Evolutionary conservation across 2,113 vertebrate genomes (phyloP).

Genomic region (Dipodomys ordii): DNA sequence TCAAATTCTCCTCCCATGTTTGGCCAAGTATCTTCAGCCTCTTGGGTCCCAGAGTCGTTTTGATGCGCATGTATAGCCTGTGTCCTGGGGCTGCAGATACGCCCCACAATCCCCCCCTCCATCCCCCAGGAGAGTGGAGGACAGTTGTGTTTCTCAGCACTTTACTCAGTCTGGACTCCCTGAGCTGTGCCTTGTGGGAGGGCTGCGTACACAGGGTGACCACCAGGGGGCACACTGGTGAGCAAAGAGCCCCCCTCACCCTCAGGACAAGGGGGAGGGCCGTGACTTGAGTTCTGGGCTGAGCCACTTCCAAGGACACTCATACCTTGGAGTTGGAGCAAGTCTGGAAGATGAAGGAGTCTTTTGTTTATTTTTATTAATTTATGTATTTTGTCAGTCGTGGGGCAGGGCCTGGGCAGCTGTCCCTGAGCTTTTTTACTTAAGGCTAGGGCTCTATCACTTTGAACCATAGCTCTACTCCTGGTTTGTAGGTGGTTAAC

Average conservation of each 20-base stretch:
- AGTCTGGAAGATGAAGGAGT: background rate
- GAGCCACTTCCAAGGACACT: background rate
- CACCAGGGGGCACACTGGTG: slow-evolving; percentile 67
- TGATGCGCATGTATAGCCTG: background rate
- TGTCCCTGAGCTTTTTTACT: no score
- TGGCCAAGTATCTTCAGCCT: background rate
- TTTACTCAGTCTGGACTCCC: no score
- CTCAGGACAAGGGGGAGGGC: no score
- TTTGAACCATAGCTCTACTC: no score
- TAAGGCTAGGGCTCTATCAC: no score
- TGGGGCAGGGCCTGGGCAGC: no score
- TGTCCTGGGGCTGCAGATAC: background rate
- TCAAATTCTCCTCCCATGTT: background rate
- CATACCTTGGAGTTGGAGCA: background rate
- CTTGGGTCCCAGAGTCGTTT: background rate
- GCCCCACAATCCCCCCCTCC: background rate
- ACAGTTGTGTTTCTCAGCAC: background rate
- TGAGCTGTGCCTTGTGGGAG: background rate
- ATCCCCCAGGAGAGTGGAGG: background rate
- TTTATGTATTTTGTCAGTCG: no score
- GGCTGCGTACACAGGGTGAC: background rate
- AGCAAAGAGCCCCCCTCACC: background rate
- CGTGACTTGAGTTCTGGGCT: background rate
- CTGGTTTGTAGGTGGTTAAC: no score
- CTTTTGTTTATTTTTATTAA: no score